phyloP scores from a whole-genome alignment of 2,113 vertebrate genomes.

The Oncorhynchus keta region DNA sequence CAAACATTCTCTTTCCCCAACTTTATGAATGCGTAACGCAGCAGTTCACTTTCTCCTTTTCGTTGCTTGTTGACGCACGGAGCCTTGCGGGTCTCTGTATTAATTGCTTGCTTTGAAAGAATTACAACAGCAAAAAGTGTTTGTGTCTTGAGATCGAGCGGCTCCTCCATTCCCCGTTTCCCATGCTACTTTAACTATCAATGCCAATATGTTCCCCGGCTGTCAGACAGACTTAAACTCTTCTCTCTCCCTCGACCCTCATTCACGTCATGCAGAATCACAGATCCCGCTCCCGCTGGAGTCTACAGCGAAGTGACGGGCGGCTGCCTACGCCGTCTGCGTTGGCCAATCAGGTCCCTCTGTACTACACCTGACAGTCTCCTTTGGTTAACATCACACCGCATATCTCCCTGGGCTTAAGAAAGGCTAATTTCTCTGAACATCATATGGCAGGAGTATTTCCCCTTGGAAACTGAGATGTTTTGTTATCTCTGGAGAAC shows the following conservation, averaged over 20 bases:
- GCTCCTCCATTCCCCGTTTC: no score
- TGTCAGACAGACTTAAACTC: conserved; percentile 56
- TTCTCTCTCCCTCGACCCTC: conserved; percentile 46
- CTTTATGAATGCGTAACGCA: conserved; percentile 48
- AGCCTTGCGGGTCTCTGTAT: conserved; percentile 39
- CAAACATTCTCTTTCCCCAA: conserved; percentile 37
- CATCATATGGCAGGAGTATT: conserved; percentile 20
- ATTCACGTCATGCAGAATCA: conserved; percentile 42
- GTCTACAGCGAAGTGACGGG: neutral
- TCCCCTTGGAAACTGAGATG: conserved; percentile 20
- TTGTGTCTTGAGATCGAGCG: conserved; percentile 40
- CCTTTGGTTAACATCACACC: conserved; percentile 30
- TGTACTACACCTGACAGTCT: conserved; percentile 17
- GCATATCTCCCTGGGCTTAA: conserved; percentile 14
- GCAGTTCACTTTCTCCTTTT: conserved; percentile 33
- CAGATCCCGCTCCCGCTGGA: neutral
- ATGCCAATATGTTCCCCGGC: conserved; percentile 37
- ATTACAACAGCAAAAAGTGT: conserved; percentile 55
- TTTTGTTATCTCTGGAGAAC: neutral
- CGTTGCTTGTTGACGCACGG: conserved; percentile 28
- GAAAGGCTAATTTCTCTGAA: conserved; percentile 24
- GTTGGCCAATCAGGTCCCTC: conserved; percentile 28
- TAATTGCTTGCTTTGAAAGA: conserved; percentile 73
- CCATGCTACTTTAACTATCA: neutral
- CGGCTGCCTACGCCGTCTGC: neutral